Evolutionary conservation across 2,888 invertebrate species (phyloP).

Genomic region (Melinaea menophilus): DNA sequence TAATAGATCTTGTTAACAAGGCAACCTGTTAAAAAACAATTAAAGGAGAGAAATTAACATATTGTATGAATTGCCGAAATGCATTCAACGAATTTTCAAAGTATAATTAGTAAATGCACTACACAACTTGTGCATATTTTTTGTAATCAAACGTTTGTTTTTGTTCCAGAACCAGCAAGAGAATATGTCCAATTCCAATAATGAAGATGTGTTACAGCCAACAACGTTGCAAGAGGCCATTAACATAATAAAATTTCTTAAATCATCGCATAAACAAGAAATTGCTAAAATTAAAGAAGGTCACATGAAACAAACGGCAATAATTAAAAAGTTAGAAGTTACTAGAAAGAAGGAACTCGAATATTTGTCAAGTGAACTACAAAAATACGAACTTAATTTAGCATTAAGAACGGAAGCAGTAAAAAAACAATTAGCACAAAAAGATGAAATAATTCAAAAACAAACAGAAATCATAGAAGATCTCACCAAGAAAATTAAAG

Average conservation of each 20-base stretch:
- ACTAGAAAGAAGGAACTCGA: conserved; percentile 69
- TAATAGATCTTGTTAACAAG: conserved; percentile 13
- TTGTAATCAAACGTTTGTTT: neutral
- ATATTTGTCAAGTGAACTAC: conserved; percentile 65
- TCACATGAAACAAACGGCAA: conserved; percentile 58
- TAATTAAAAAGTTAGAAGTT: conserved; percentile 65
- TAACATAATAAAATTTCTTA: conserved; percentile 69
- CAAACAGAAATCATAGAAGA: conserved; percentile 61
- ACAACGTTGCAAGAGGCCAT: conserved; percentile 68
- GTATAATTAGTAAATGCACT: conserved; percentile 17
- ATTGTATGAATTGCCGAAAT: neutral
- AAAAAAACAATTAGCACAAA: conserved; percentile 60
- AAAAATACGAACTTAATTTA: conserved; percentile 69
- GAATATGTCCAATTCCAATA: conserved; percentile 48
- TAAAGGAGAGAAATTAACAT: conserved; percentile 10
- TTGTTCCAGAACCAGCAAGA: conserved; percentile 30
- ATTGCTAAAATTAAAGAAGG: conserved; percentile 59
- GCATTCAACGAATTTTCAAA: neutral
- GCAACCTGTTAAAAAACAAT: conserved; percentile 15
- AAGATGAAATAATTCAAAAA: conserved; percentile 63
- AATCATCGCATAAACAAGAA: conserved; percentile 69
- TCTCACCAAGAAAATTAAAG: conserved; percentile 54
- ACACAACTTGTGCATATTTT: neutral
- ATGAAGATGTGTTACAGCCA: conserved; percentile 60
- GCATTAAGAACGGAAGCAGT: conserved; percentile 62